Evolutionary conservation across 2,113 vertebrate species (phyloP).

Genomic region (Xiphorhynchus elegans): DNA sequence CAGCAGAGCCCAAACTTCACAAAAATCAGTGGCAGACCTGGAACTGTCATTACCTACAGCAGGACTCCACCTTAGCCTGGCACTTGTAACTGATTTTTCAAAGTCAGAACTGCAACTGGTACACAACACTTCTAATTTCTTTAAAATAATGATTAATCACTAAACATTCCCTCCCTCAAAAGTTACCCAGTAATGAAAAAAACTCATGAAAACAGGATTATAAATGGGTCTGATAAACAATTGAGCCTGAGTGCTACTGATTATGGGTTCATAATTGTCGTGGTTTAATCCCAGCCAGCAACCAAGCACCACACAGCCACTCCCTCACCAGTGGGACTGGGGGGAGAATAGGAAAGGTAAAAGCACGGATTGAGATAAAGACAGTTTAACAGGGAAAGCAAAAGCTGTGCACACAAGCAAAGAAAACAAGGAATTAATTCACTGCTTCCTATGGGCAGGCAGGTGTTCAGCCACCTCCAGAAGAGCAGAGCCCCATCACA

Average conservation of each 20-base stretch:
- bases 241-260: constrained; percentile 20
- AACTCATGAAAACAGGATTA: constrained; percentile 16
- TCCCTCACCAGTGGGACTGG: fast-evolving
- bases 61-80: background rate
- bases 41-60: background rate
- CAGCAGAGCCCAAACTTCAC: background rate
- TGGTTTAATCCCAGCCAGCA: background rate
- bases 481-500: background rate
- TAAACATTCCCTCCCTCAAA: background rate
- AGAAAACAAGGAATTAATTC: background rate
- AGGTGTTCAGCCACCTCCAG: background rate
- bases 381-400: background rate
- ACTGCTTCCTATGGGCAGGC: background rate
- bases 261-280: background rate
- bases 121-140: background rate
- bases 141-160: background rate
- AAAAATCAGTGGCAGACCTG: background rate
- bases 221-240: constrained; percentile 43
- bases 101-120: background rate
- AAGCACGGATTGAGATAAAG: background rate
- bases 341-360: background rate
- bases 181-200: constrained; percentile 30
- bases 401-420: background rate
- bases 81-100: background rate
- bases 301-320: background rate